Evolutionary conservation across 1,140 invertebrate species (phyloP).

Genomic region (Drosophila sp.): DNA sequence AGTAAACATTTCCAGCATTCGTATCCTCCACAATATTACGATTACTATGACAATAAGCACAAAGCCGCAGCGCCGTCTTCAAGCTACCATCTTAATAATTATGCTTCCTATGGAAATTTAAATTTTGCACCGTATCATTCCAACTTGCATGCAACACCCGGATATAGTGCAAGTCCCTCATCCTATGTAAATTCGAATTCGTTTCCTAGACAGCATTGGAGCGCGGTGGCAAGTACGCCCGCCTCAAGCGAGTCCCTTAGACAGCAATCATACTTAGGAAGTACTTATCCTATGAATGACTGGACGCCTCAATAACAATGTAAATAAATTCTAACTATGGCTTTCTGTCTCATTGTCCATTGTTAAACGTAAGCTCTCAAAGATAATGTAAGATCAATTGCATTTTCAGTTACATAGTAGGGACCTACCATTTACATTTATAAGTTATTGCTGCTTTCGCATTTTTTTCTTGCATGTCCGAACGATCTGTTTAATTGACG

Average conservation of each 20-base stretch:
- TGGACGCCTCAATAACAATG: constrained; percentile 69
- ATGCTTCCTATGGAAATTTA: constrained; percentile 66
- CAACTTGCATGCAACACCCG: constrained; percentile 60
- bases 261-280: constrained; percentile 67
- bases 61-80: constrained; percentile 48
- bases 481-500: background rate
- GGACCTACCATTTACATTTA: constrained; percentile 5
- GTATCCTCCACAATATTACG: constrained; percentile 71
- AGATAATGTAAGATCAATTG: constrained; percentile 7
- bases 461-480: constrained; percentile 1
- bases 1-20: constrained; percentile 62
- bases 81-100: constrained; percentile 69
- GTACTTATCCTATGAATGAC: constrained; percentile 64
- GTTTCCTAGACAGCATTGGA: constrained; percentile 73
- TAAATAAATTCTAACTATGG: constrained; percentile 42
- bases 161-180: constrained; percentile 57
- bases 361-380: constrained; percentile 25
- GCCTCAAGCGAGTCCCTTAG: constrained; percentile 60
- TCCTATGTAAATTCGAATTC: constrained; percentile 67
- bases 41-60: constrained; percentile 74
- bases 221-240: constrained; percentile 61
- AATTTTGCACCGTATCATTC: constrained; percentile 74
- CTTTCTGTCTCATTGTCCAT: constrained; percentile 43
- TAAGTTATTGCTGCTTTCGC: constrained; percentile 6
- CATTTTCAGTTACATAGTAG: constrained; percentile 7